These are phyloP conservation scores for Pseudopodoces humilis DNA, from an alignment of 2,113 vertebrate genomes.

Conservation along the genomic window DNA sequence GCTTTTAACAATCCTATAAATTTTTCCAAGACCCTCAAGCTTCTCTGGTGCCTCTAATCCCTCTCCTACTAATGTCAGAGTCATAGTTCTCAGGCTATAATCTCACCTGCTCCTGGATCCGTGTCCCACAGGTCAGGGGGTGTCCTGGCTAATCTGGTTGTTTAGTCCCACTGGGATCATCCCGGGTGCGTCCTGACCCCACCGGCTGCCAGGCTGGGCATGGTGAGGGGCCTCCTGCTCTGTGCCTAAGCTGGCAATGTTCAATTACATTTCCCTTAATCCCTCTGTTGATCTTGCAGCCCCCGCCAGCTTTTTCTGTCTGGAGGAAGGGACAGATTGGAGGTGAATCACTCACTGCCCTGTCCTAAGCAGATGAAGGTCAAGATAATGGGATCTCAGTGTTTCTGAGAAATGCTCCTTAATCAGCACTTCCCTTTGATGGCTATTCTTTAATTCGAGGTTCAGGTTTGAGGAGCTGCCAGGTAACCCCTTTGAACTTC, in stretches of 20 bases:
- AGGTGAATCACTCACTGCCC: constrained; percentile 20
- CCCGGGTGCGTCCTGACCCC: not conserved
- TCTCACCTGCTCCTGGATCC: constrained; percentile 1
- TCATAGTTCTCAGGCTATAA: not conserved
- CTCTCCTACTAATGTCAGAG: not conserved
- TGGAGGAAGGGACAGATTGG: constrained; percentile 40
- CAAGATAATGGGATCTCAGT: constrained; percentile 54
- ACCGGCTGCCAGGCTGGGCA: accelerated
- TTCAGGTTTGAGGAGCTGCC: not conserved
- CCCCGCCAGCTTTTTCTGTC: constrained; percentile 37
- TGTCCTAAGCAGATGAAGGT: constrained; percentile 63
- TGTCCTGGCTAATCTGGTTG: constrained; percentile 46
- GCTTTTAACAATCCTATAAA: not conserved
- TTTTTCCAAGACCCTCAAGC: not conserved
- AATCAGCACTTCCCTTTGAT: constrained; percentile 36
- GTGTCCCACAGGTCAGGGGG: constrained; percentile 14
- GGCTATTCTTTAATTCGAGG: constrained; percentile 39
- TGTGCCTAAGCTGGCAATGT: constrained; percentile 20
- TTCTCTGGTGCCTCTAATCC: not conserved
- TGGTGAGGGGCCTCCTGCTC: accelerated
- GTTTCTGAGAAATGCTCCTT: constrained; percentile 48
- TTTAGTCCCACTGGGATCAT: constrained; percentile 41
- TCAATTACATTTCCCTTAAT: constrained; percentile 65
- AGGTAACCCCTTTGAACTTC: constrained; percentile 59
- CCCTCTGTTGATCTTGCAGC: constrained; percentile 37